Evolutionary conservation across 2,797 vertebrate genomes (phyloP).

Genomic region (Falco naumanni): DNA sequence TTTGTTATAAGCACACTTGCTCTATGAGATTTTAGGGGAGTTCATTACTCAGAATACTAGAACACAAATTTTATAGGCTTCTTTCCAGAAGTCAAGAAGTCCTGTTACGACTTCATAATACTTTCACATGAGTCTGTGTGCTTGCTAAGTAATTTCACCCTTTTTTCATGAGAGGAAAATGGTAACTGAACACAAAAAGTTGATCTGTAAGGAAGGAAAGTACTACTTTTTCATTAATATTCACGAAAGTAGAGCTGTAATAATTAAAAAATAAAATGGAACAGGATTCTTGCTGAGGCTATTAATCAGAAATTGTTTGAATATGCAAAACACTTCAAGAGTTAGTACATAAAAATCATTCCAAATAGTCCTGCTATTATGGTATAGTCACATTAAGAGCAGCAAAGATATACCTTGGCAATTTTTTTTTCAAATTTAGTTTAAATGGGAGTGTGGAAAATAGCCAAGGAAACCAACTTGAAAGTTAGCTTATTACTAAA

Average conservation of each 20-base stretch:
- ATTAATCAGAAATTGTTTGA: background rate
- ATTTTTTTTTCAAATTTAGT: background rate
- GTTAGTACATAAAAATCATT: background rate
- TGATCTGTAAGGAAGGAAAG: background rate
- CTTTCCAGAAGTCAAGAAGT: background rate
- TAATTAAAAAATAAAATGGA: background rate
- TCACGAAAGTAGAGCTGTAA: background rate
- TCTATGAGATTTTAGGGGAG: background rate
- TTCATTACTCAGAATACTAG: background rate
- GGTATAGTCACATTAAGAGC: background rate
- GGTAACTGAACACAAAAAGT: background rate
- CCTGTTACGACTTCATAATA: background rate
- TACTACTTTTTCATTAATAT: background rate
- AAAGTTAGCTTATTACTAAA: background rate
- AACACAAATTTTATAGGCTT: background rate
- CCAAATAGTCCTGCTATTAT: background rate
- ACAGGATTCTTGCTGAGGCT: background rate
- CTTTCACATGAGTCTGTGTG: background rate
- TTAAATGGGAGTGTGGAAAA: background rate
- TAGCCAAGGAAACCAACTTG: background rate
- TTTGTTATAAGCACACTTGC: background rate
- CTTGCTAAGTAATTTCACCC: background rate
- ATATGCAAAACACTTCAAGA: background rate
- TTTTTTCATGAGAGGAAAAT: background rate
- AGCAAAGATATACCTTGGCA: background rate